phyloP scores from a whole-genome alignment of 2,113 vertebrate genomes.

The Pongo abelii region DNA sequence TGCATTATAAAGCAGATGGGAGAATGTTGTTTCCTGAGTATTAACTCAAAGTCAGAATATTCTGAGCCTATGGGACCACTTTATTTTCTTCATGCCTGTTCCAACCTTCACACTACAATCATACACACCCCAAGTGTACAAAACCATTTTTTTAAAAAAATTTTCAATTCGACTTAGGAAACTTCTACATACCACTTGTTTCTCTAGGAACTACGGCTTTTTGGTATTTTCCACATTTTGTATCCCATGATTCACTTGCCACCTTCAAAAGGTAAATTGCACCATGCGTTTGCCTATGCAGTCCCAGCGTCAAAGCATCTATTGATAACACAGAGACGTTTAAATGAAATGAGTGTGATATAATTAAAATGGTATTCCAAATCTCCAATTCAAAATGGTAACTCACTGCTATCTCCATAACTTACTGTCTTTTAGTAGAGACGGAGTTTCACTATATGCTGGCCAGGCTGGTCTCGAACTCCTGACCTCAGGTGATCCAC shows the following conservation, averaged over 20 bases:
- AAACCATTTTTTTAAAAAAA: not conserved
- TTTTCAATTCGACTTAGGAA: not conserved
- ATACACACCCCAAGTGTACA: rapidly evolving
- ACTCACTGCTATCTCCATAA: not conserved
- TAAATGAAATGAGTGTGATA: not conserved
- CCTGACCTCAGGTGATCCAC: no score
- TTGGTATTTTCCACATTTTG: not conserved
- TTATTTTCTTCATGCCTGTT: not conserved
- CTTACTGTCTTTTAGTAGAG: not conserved
- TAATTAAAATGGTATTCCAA: not conserved
- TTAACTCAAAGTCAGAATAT: conserved; percentile 5
- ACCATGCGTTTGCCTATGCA: not conserved
- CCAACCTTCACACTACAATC: not conserved
- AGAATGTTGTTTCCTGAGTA: not conserved
- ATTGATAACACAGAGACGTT: not conserved
- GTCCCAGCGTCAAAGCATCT: not conserved
- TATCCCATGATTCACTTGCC: not conserved
- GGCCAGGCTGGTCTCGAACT: no score
- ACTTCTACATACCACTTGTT: not conserved
- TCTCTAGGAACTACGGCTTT: not conserved
- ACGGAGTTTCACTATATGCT: no score
- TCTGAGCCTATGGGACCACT: not conserved
- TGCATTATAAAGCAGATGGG: not conserved
- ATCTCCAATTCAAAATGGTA: not conserved
- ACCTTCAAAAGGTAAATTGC: not conserved